Percentiles rank a stretch among this genome's conserved stretches.
These are phyloP conservation scores for Halcyon badia DNA, from an alignment of 2,797 vertebrate genomes.

Conservation along the genomic window DNA sequence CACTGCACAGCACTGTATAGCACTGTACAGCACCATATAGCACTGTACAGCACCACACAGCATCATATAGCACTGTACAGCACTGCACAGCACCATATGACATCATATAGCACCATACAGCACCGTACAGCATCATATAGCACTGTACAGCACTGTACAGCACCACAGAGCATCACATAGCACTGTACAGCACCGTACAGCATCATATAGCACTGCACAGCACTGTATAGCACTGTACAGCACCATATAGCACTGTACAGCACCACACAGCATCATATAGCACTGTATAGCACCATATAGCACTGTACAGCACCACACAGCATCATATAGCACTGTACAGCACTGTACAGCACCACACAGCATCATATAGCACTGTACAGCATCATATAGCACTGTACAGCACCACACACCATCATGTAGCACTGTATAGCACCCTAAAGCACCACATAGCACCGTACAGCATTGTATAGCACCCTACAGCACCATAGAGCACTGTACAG, in stretches of 20 bases:
- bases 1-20: accelerated
- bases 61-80: neutral
- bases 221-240: accelerated
- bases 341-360: accelerated
- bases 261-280: neutral
- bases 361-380: accelerated
- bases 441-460: accelerated
- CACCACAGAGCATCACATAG: accelerated
- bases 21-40: accelerated
- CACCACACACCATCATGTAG: neutral
- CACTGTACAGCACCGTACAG: accelerated
- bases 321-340: accelerated
- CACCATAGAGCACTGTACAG: accelerated
- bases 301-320: accelerated
- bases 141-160: accelerated
- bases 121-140: accelerated
- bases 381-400: accelerated
- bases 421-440: neutral
- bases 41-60: accelerated
- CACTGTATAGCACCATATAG: accelerated
- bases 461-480: accelerated
- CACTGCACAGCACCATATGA: accelerated
- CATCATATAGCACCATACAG: accelerated
- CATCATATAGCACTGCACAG: accelerated
- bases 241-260: accelerated